Base-by-base conservation (phyloP, 1,140 invertebrate species). In the Drosophila subpulchrella region DNA sequence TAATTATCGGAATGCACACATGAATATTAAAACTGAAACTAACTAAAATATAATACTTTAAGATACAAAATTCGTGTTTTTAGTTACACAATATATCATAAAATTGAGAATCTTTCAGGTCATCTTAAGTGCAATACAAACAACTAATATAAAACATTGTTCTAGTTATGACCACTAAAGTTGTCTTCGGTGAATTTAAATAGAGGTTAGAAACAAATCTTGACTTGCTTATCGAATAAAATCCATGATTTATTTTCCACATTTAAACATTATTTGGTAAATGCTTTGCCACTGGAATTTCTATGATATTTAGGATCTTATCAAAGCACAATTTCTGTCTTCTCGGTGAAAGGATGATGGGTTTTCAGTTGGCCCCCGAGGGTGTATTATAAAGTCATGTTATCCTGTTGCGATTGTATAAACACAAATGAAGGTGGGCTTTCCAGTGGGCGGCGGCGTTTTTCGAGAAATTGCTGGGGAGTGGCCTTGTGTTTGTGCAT, bases 401-500 rank as follows among this genome's bases (percentile, higher is more conserved):
- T 50, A 48, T 71, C 36, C 54, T 10, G 30, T 38, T 46, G 66
- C 53, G 65, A 70, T 68, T 68, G 68, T 58, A 34, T 17, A 17
- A 73, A 65, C 71, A 65, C 73, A 75, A 56, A 46, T n/a, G 44
- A 50, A 41, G 39, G 24, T 13, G 47, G n/a, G 42, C 12, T 50
- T n/a, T n/a, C n/a, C n/a, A n/a, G n/a, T n/a, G n/a, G n/a, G n/a
- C n/a, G n/a, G n/a, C n/a, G n/a, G n/a, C 34, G 51, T 24, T 30
- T 27, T 38, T 13, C 17, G 24, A 11, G 10, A 15, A 13, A 27
- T 17, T 32, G 7, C 12, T 6, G 36, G 38, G 15, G 46, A 32
- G 39, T 30, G 36, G 39, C 24, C 55, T 76, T 75, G 78, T 86
- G 82, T 81, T 86, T 86, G 84, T 89, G 79, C 80, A 88, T 88